Conservation (phyloP, 1,140 invertebrate species). For the Amyelois transitella region DNA sequence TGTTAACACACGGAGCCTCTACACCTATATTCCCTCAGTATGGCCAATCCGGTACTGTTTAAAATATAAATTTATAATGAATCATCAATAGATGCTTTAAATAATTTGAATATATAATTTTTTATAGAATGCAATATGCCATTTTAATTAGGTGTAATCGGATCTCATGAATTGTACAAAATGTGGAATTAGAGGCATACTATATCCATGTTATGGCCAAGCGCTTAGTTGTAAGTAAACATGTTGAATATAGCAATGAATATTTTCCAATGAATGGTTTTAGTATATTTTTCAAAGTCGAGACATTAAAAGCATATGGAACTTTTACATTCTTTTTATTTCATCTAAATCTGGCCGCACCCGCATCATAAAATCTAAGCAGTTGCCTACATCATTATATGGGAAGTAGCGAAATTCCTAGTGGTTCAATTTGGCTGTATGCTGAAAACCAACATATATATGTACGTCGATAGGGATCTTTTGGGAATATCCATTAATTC, state of each 20-base stretch:
- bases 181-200: conserved; percentile 16
- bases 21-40: too few relatives aligned
- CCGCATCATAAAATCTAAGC: background rate
- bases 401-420: too few relatives aligned
- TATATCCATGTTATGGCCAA: conserved; percentile 29
- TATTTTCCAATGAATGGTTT: conserved; percentile 47
- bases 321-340: conserved; percentile 5
- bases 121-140: conserved; percentile 16
- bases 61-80: conserved; percentile 30
- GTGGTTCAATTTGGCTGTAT: too few relatives aligned
- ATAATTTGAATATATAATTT: conserved; percentile 28
- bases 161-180: conserved; percentile 54
- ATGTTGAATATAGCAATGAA: conserved; percentile 32
- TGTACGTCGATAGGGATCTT: too few relatives aligned
- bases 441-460: too few relatives aligned
- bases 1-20: too few relatives aligned
- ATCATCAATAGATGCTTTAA: conserved; percentile 23
- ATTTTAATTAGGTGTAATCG: conserved; percentile 19
- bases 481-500: too few relatives aligned
- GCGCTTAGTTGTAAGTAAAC: conserved; percentile 37
- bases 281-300: conserved; percentile 38
- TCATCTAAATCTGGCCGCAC: background rate
- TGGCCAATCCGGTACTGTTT: too few relatives aligned
- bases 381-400: too few relatives aligned
- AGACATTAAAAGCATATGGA: conserved; percentile 40